phyloP scores from a whole-genome alignment of 2,888 invertebrate species.

The Dinocampus coccinellae region DNA sequence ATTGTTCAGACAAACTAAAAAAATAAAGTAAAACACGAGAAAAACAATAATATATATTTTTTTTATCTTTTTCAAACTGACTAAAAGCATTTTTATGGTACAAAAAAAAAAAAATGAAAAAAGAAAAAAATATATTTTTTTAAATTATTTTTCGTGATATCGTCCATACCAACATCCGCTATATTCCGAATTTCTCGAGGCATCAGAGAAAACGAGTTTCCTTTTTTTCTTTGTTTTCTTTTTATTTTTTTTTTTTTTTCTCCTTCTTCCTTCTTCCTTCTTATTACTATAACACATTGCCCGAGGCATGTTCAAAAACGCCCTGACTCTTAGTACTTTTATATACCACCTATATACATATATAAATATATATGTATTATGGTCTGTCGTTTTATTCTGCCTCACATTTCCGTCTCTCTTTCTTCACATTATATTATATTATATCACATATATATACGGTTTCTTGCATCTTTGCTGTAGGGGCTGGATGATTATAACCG shows the following conservation, averaged over 20 bases:
- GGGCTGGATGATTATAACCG: slow-evolving; percentile 42
- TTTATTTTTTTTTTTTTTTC: background rate
- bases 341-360: background rate
- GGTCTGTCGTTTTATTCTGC: background rate
- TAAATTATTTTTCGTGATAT: no score
- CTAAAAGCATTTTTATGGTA: no score
- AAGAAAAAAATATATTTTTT: background rate
- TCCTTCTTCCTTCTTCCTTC: background rate
- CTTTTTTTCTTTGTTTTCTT: no score
- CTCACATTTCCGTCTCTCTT: background rate
- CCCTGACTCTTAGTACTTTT: background rate
- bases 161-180: no score
- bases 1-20: no score
- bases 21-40: no score
- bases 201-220: no score
- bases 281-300: slow-evolving; percentile 3
- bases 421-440: no score
- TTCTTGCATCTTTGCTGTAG: slow-evolving; percentile 25
- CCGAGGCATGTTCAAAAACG: slow-evolving; percentile 13
- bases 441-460: background rate
- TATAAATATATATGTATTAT: background rate
- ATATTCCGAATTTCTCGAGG: no score
- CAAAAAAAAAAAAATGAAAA: background rate
- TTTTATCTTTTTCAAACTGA: no score
- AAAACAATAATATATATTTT: no score